Conservation (phyloP, 2,113 vertebrate species). For the Piaya cayana region DNA sequence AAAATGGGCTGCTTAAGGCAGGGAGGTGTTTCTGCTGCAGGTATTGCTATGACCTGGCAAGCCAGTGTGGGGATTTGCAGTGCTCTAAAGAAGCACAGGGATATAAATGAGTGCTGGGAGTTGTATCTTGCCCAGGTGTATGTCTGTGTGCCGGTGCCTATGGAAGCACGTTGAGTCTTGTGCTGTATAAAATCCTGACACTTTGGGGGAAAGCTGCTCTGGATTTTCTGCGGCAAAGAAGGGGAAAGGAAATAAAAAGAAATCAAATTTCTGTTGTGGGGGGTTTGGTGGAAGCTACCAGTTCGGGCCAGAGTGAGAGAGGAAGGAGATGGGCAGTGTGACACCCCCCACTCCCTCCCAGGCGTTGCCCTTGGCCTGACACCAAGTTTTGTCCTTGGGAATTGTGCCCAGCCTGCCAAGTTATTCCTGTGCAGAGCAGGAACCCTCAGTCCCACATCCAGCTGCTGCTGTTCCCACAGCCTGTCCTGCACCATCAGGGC, state of each 20-base stretch:
- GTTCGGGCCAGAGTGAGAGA: not conserved
- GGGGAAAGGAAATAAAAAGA: not conserved
- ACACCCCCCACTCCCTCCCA: not conserved
- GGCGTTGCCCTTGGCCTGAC: not conserved
- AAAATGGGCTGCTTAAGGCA: not conserved
- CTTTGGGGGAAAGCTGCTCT: not conserved
- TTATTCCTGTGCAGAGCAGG: not conserved
- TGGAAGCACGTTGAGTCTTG: not conserved
- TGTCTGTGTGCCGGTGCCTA: fast-evolving
- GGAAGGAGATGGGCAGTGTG: not conserved
- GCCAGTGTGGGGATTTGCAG: not conserved
- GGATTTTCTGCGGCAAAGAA: not conserved
- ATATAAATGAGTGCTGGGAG: not conserved
- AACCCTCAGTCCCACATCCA: fast-evolving
- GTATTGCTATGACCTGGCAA: not conserved
- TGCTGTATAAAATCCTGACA: not conserved
- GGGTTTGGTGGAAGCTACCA: not conserved
- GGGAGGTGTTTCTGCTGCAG: slow-evolving; percentile 3
- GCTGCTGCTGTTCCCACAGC: not conserved
- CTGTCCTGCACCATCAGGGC: not conserved
- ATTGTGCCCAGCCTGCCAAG: not conserved
- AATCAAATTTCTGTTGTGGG: not conserved
- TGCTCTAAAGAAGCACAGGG: not conserved
- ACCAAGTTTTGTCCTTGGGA: not conserved
- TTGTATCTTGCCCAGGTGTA: not conserved